Evolutionary conservation across 1,140 invertebrate genomes (phyloP).

Genomic region (Drosophila nigrodunni): DNA sequence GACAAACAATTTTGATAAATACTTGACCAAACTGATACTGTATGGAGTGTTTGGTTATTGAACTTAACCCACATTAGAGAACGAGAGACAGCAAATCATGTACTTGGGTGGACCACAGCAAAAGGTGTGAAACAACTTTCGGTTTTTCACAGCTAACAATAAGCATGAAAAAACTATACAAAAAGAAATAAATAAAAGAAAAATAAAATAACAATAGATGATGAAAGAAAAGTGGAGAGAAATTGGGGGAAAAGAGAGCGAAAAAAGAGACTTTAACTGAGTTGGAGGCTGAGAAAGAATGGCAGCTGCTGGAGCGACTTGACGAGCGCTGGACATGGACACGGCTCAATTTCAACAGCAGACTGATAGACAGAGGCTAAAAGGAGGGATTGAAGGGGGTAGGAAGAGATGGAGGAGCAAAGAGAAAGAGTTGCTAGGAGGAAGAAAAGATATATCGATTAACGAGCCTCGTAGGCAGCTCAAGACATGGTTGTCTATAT

Average conservation of each 20-base stretch:
- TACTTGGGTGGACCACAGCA: background rate
- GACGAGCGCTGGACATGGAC: conserved; percentile 51
- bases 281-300: conserved; percentile 24
- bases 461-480: conserved; percentile 69
- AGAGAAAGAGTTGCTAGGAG: conserved; percentile 65
- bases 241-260: background rate
- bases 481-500: conserved; percentile 49
- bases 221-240: conserved; percentile 29
- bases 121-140: conserved; percentile 77
- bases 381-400: background rate
- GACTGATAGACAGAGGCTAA: conserved; percentile 19
- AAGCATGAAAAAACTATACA: conserved; percentile 47
- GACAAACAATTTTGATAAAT: conserved; percentile 56
- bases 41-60: conserved; percentile 66
- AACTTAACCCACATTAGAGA: conserved; percentile 71
- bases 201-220: conserved; percentile 42
- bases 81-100: conserved; percentile 33
- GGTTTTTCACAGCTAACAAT: conserved; percentile 75
- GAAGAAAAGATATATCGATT: conserved; percentile 69
- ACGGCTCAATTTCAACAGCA: conserved; percentile 69
- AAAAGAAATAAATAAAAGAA: conserved; percentile 46
- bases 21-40: conserved; percentile 55
- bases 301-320: conserved; percentile 45
- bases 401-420: conserved; percentile 2
- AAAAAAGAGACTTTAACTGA: background rate